These are phyloP conservation scores for Chalcosyrphus nemorum DNA, from an alignment of 2,888 invertebrate species.

Conservation along the genomic window DNA sequence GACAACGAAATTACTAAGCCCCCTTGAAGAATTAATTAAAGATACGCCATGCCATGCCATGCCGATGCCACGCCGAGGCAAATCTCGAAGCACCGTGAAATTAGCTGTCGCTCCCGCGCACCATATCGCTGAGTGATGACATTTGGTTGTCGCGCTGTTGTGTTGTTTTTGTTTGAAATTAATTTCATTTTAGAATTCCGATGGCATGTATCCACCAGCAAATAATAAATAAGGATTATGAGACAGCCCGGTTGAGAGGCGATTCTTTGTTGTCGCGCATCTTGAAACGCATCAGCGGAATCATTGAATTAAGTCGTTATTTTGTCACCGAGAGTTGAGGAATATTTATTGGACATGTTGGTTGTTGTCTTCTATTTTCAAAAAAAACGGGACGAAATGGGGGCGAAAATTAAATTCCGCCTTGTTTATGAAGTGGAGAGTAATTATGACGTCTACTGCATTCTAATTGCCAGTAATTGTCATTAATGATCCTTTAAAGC, in stretches of 20 bases:
- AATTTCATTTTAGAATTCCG: conserved; percentile 60
- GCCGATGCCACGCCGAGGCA: too few species aligned
- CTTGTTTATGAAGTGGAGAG: conserved; percentile 7
- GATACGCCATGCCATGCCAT: conserved; percentile 39
- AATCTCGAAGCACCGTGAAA: conserved; percentile 65
- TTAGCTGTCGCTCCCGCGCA: conserved; percentile 64
- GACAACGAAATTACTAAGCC: conserved; percentile 47
- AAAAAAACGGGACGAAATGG: not conserved
- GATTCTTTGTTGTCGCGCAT: conserved; percentile 31
- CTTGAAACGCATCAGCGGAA: conserved; percentile 30
- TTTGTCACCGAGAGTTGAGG: conserved; percentile 28
- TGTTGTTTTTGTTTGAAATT: conserved; percentile 37
- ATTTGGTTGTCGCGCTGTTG: conserved; percentile 26
- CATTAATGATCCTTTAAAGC: not conserved
- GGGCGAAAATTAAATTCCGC: conserved; percentile 8
- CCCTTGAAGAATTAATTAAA: conserved; percentile 66
- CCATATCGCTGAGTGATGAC: conserved; percentile 57
- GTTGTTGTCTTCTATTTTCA: not conserved
- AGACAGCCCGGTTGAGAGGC: conserved; percentile 32
- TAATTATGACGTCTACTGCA: conserved; percentile 6
- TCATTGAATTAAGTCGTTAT: conserved; percentile 54
- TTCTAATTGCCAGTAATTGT: conserved; percentile 33
- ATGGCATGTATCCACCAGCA: conserved; percentile 60
- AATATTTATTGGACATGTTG: conserved; percentile 38
- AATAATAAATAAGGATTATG: conserved; percentile 63